Percentiles rank a stretch among this genome's conserved stretches.
Evolutionary conservation across 2,113 vertebrate genomes (phyloP).

Genomic region (Corynorhinus townsendii): DNA sequence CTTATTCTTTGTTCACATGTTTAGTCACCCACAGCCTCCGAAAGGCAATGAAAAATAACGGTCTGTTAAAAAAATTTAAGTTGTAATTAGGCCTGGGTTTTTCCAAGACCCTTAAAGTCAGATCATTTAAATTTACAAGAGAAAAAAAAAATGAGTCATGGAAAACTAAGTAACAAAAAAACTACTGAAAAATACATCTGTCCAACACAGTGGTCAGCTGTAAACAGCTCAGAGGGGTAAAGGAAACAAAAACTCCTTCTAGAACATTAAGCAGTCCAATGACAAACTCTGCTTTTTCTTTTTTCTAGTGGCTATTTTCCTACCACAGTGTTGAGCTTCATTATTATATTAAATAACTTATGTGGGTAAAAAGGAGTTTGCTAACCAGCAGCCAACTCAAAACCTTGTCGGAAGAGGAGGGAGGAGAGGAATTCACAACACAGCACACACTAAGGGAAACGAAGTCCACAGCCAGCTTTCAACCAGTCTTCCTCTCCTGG

Average conservation of each 20-base stretch:
- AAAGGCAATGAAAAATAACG: slow-evolving; percentile 33
- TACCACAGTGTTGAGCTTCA: slow-evolving; percentile 74
- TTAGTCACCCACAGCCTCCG: slow-evolving; percentile 44
- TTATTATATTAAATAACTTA: slow-evolving; percentile 78
- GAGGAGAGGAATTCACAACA: slow-evolving; percentile 17
- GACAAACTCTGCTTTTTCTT: slow-evolving; percentile 60
- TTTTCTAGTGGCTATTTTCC: slow-evolving; percentile 64
- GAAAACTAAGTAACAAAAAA: slow-evolving; percentile 60
- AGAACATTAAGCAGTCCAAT: slow-evolving; percentile 28
- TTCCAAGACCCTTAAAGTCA: slow-evolving; percentile 39
- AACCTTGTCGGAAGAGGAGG: slow-evolving; percentile 68
- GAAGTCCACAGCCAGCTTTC: not conserved
- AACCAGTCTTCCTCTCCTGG: slow-evolving; percentile 10
- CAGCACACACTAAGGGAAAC: not conserved
- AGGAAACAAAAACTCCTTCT: slow-evolving; percentile 48
- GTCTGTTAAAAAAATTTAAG: slow-evolving; percentile 47
- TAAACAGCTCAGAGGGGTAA: slow-evolving; percentile 58
- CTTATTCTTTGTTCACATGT: slow-evolving; percentile 42
- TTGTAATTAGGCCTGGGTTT: slow-evolving; percentile 20
- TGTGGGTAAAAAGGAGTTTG: slow-evolving; percentile 81
- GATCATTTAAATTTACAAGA: slow-evolving; percentile 62
- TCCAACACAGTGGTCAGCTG: slow-evolving; percentile 52
- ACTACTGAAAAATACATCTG: slow-evolving; percentile 36
- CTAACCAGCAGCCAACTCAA: slow-evolving; percentile 92
- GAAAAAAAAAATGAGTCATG: slow-evolving; percentile 21